Conservation (phyloP, 1,140 invertebrate genomes). For the Acyrthosiphon pisum region DNA sequence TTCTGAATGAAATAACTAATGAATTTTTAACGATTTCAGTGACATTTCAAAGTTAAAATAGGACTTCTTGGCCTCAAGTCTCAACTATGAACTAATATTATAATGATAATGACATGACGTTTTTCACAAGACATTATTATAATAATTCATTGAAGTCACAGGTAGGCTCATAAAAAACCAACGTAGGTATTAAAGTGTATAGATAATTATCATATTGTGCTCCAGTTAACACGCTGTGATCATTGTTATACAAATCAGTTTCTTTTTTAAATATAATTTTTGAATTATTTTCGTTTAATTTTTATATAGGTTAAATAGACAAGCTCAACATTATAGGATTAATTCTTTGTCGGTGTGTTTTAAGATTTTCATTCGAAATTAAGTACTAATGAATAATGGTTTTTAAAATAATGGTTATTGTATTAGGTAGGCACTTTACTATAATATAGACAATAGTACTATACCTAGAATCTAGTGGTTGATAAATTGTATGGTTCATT, state of each 20-base stretch:
- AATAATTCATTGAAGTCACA: background rate
- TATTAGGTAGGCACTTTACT: background rate
- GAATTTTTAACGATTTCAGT: slow-evolving; percentile 12
- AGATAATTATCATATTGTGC: slow-evolving; percentile 13
- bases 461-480: background rate
- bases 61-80: background rate
- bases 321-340: background rate
- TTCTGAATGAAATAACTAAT: background rate
- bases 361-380: background rate
- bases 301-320: background rate
- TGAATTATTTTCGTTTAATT: background rate
- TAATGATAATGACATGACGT: background rate
- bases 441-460: background rate
- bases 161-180: background rate
- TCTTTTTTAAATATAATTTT: background rate
- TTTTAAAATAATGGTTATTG: background rate
- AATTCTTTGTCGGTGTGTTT: background rate
- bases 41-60: background rate
- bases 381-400: background rate
- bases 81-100: slow-evolving; percentile 8
- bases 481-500: background rate
- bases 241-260: background rate
- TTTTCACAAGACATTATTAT: slow-evolving; percentile 7
- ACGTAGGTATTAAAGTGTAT: background rate
- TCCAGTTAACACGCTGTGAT: background rate